Evolutionary conservation across 2,888 invertebrate species (phyloP), one percentile per base, ranked within the genome.

Genomic region (Rhorus exstirpatorius): DNA sequence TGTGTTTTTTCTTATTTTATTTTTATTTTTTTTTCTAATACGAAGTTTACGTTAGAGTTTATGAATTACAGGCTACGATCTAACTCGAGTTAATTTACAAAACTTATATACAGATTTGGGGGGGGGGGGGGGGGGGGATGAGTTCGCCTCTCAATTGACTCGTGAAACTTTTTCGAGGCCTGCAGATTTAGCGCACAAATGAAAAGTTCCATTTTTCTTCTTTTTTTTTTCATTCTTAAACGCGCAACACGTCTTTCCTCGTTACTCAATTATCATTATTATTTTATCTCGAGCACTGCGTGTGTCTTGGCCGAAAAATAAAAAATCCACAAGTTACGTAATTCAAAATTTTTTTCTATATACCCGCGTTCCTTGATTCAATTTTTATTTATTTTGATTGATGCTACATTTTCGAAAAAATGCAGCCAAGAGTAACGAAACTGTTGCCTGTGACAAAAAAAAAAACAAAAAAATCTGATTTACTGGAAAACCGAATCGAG

Each of bases 71-170:
- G 41, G 41, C 67, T 72, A 82, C 63, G 58, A 72, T 67, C 79
- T 79, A 82, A 51, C 38, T 86, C 65, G 72, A 84, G 83, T 89
- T 89, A 88, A 89, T 91, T 90, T 91, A 91, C 90, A 91, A 88
- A 89, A 88, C 85, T 88, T 90, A 90, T 91, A 87, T 90, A 90
- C 88, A 91, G n/a, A n/a, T n/a, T n/a, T n/a, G n/a, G 61, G 70
- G 70, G 19, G 79, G 83, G 44, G 44, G 14, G 12, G 35, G 35
- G 51, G 24, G 41, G 19, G 4, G 21, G 38, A 44, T 24, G 26
- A 8, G 12, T 61, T 75, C 65, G 70, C 44, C 31, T 67, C 63
- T 41, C 35, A n/a, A 60, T 55, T 78, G 67, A 55, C 70, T 51
- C 67, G 55, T 72, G 60, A 71, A 71, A 74, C 44, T 63, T 70